Evolutionary conservation across 1,140 invertebrate species (phyloP), one percentile per base, ranked within the genome.

Genomic region (Procambarus clarkii): DNA sequence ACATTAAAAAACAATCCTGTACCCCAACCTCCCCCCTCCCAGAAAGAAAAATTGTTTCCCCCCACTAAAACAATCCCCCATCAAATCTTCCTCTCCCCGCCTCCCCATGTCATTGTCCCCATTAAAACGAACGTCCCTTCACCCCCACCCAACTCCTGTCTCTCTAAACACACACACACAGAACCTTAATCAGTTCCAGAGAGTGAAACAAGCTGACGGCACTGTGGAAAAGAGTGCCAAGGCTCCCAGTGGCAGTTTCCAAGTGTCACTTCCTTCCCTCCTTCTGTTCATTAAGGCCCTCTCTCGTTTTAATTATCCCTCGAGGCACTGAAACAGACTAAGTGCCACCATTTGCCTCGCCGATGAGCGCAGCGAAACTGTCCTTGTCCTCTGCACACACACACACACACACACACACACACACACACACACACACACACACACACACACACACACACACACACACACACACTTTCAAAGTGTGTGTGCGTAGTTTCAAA

Each of bases 231-330:
- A 69, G 11, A 74, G 15, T 69, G 64, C 5, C 15, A 69, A 18
- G 1, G 64, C 4, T 69, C 64, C 60, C 60, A 4, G 13, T 58
- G 7, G 13, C 54, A 58, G 8, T 58, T 13, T 2, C 54, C 7
- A 58, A 64, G 15, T 18, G 21, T 4, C 60, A 18, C 7, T 4
- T 64, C 3, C 60, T 21, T 21, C 60, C 21, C 60, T 64, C 69
- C 24, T 24, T 74, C n/a, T 34, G 69, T 74, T 74, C 69, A 74
- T 74, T 74, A 74, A 74, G 24, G 1, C 34, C 1, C 69, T 74
- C 24, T 24, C 69, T 74, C 8, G 69, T 74, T 74, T 74, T 74
- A 74, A 74, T 74, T 74, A 74, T 74, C n/a, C 69, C n/a, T 24
- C n/a, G 69, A 21, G 4, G 8, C 69, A 74, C 7, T 74, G 69